Percentiles rank a stretch among this genome's conserved stretches.
phyloP scores from a whole-genome alignment of 2,888 invertebrate species.

The Drosophila longiperda region DNA sequence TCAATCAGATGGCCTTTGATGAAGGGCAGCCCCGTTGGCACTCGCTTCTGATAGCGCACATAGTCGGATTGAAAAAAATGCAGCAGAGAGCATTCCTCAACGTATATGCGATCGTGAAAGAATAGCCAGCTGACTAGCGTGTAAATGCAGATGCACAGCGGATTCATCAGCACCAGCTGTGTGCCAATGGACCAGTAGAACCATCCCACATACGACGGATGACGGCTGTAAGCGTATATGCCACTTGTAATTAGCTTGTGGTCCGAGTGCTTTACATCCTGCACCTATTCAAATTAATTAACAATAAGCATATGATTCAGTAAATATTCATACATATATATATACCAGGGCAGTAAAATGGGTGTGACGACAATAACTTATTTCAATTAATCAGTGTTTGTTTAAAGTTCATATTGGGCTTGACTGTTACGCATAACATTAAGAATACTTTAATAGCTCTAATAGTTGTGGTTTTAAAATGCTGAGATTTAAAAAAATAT shows the following conservation, averaged over 20 bases:
- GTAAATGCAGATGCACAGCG: conserved; percentile 93
- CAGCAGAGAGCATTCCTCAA: conserved; percentile 95
- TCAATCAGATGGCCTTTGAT: conserved; percentile 89
- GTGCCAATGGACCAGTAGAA: conserved; percentile 99
- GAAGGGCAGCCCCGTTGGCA: conserved; percentile 94
- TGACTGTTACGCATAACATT: background rate
- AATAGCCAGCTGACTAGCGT: conserved; percentile 95
- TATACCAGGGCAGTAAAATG: conserved; percentile 20
- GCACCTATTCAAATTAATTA: conserved; percentile 86
- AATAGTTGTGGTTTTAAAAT: background rate
- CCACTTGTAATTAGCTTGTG: conserved; percentile 96
- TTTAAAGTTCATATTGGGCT: background rate
- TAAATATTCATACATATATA: background rate
- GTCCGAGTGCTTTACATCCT: conserved; percentile 91
- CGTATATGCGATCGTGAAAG: conserved; percentile 93
- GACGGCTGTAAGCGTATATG: conserved; percentile 93
- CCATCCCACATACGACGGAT: conserved; percentile 99
- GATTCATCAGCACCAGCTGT: conserved; percentile 96
- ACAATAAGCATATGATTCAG: background rate
- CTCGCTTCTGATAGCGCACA: conserved; percentile 92
- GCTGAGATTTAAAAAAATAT: background rate
- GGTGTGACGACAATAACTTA: background rate
- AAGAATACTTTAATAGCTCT: background rate
- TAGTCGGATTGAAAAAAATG: conserved; percentile 97
- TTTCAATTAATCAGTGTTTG: background rate